phyloP scores from a whole-genome alignment of 2,797 vertebrate species.

The Lagocephalus sceleratus region DNA sequence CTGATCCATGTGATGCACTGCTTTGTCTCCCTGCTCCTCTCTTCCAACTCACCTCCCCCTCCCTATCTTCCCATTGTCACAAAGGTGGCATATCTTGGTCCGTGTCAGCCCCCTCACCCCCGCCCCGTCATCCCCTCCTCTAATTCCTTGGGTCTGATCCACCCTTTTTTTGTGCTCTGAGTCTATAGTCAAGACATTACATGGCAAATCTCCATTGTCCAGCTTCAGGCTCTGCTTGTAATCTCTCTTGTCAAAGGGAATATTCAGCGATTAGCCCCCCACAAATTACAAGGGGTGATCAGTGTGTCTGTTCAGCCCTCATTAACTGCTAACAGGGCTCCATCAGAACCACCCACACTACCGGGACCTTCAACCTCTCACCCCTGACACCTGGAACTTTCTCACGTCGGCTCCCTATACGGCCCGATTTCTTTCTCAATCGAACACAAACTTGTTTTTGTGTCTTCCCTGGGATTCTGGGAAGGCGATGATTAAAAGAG shows the following conservation, averaged over 20 bases:
- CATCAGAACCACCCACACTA: conserved; percentile 73
- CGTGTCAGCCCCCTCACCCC: conserved; percentile 42
- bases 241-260: conserved; percentile 75
- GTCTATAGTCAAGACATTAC: conserved; percentile 71
- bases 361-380: conserved; percentile 73
- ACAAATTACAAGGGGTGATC: conserved; percentile 75
- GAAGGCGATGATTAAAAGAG: not conserved
- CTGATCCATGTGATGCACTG: conserved; percentile 31
- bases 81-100: conserved; percentile 55
- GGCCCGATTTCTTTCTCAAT: conserved; percentile 34
- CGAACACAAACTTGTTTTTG: conserved; percentile 41
- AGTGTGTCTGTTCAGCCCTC: conserved; percentile 70
- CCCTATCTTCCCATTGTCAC: conserved; percentile 51
- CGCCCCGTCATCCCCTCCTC: conserved; percentile 17
- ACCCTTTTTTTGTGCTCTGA: conserved; percentile 56
- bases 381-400: conserved; percentile 69
- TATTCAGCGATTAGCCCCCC: conserved; percentile 73
- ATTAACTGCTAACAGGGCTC: conserved; percentile 70
- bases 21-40: conserved; percentile 27
- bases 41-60: conserved; percentile 5
- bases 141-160: conserved; percentile 64
- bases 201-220: conserved; percentile 73
- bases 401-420: conserved; percentile 38
- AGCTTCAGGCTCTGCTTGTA: conserved; percentile 57
- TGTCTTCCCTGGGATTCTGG: conserved; percentile 22